A percentile compares a stretch with the other conserved stretches of the same genome.
These are phyloP conservation scores for Amblyjoppa fuscipennis DNA, from an alignment of 2,888 invertebrate species.

Conservation along the genomic window DNA sequence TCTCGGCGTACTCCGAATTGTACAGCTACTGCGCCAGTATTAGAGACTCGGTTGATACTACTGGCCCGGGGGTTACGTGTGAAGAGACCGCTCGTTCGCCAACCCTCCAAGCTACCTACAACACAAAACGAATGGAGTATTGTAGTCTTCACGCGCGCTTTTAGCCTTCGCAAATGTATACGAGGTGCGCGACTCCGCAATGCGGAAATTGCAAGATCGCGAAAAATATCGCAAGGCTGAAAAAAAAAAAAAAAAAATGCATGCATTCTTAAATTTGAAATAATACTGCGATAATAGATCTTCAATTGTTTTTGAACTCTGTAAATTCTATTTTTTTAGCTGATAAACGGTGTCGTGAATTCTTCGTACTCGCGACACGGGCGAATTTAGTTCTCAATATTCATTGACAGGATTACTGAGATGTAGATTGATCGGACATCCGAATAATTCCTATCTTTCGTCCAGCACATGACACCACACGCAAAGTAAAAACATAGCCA, in stretches of 20 bases:
- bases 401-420: no score
- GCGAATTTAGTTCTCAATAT: no score
- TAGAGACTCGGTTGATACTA: conserved; percentile 23
- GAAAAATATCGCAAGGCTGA: neutral
- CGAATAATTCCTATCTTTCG: no score
- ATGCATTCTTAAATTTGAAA: neutral
- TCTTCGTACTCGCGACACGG: neutral
- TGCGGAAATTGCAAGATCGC: conserved; percentile 13
- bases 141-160: conserved; percentile 27
- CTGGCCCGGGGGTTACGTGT: conserved; percentile 10
- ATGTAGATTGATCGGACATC: no score
- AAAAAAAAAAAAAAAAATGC: neutral
- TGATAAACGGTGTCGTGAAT: no score
- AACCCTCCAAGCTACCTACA: conserved; percentile 4
- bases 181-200: conserved; percentile 13
- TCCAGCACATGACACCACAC: no score
- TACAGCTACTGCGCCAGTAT: conserved; percentile 9
- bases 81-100: conserved; percentile 30
- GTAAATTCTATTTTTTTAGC: no score
- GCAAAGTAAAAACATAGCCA: no score
- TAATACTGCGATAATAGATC: neutral
- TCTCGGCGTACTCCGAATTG: conserved; percentile 19
- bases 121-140: conserved; percentile 45
- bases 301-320: no score
- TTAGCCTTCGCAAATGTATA: neutral